phyloP scores from a whole-genome alignment of 2,797 vertebrate genomes.

The Tarsius wallacei region DNA sequence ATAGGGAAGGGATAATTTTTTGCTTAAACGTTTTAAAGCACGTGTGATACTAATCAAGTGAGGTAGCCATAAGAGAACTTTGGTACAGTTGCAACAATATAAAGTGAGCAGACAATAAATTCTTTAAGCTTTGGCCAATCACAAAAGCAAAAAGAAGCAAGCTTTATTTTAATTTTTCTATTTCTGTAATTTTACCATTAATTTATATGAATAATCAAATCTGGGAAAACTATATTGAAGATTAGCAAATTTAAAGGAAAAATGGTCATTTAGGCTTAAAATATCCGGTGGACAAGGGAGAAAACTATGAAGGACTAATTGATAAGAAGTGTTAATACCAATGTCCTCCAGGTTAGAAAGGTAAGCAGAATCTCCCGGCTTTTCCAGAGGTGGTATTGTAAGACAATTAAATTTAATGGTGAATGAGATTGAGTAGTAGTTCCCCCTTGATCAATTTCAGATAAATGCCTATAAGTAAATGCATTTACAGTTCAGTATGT shows the following conservation, averaged over 20 bases:
- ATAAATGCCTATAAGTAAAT: slow-evolving; percentile 46
- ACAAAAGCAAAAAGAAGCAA: background rate
- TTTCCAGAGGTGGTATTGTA: background rate
- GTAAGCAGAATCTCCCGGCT: background rate
- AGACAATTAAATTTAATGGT: slow-evolving; percentile 52
- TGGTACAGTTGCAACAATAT: background rate
- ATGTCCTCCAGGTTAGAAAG: background rate
- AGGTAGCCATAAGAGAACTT: background rate
- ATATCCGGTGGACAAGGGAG: background rate
- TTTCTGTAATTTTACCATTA: background rate
- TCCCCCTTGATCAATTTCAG: slow-evolving; percentile 16
- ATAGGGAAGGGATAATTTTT: background rate
- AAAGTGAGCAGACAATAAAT: background rate
- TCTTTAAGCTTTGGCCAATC: slow-evolving; percentile 5
- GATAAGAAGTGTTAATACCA: background rate
- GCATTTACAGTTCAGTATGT: background rate
- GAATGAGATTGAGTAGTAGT: background rate
- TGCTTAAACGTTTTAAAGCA: slow-evolving; percentile 38
- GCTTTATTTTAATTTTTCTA: background rate
- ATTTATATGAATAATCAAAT: background rate
- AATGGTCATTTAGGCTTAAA: background rate
- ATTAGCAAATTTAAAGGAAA: slow-evolving; percentile 39
- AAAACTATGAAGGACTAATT: slow-evolving; percentile 35
- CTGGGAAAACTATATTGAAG: background rate
- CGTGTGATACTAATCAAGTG: background rate